phyloP scores from a whole-genome alignment of 2,113 vertebrate genomes.

The Phalacrocorax aristotelis region DNA sequence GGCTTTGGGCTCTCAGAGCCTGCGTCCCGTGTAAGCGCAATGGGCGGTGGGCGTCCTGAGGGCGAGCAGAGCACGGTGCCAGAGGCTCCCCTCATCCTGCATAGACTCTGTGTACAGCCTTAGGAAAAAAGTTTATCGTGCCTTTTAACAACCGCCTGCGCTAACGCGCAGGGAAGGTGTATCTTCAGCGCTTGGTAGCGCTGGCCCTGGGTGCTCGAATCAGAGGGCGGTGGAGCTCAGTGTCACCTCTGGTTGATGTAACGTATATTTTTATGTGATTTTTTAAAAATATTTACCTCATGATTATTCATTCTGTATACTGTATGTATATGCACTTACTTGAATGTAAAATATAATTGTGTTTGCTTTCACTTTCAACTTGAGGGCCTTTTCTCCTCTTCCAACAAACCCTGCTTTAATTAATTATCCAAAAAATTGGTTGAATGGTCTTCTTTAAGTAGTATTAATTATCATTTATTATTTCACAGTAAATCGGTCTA shows the following conservation, averaged over 20 bases:
- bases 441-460: neutral
- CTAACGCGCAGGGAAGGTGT: fast-evolving
- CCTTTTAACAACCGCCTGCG: fast-evolving
- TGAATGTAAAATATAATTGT: neutral
- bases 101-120: fast-evolving
- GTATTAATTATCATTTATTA: neutral
- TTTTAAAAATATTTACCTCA: neutral
- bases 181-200: neutral
- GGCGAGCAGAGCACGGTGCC: fast-evolving
- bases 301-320: neutral
- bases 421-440: neutral
- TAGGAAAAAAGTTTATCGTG: fast-evolving
- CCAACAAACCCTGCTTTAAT: neutral
- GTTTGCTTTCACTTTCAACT: neutral
- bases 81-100: neutral
- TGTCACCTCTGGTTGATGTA: fast-evolving
- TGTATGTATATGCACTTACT: neutral
- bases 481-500: neutral
- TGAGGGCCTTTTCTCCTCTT: neutral
- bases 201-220: neutral
- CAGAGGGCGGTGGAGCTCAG: fast-evolving
- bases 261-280: neutral
- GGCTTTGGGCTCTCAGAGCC: fast-evolving
- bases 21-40: fast-evolving
- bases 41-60: fast-evolving